Base-by-base conservation (phyloP, 1,140 invertebrate genomes). In the Heliconius hewitsoni region DNA sequence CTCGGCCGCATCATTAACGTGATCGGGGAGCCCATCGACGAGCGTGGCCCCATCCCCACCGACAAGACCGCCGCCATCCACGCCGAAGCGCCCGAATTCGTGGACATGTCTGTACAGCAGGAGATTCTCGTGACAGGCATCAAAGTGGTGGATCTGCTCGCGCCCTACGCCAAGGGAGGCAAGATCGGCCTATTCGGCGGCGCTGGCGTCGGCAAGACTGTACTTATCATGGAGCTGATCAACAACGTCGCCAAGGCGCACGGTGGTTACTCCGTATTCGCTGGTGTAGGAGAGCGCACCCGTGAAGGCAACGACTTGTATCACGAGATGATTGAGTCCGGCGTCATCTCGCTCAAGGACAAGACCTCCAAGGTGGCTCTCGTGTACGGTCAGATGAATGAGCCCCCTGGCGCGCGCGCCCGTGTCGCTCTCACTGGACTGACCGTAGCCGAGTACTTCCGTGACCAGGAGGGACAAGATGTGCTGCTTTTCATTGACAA, bases 231-330 rank as follows among this genome's bases (percentile, higher is more conserved):
- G 99, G 99, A 99, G 95, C 96, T 99, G 84, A 99, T 99, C 90
- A 99, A 99, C 96, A 99, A 99, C 88, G 98, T 99, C n/a, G 99
- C 99, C 84, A 99, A 99, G 94, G 99, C 99, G 89, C 99, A 99
- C 95, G 99, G 99, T 97, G 99, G 99, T 97, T 99, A 99, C 95
- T 99, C 99, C 3, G 99, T 99, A 80, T 99, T 99, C 94, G 99
- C 99, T 90, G 99, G 99, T 87, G 99, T 99, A 8, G 99, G 99
- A 73, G 99, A 99, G 95, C 96, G 99, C 93, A 99, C 99, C 52
- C 98, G 99, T 94, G 99, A 99, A 95, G 99, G 99, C 85, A 99
- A 99, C 93, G 99, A 99, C 96, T 96, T 99, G 81, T 99, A 99
- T 94, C 98, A 99, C 92, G 99, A 99, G 95, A 99, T 99, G 99